These are phyloP conservation scores for Stigmatopora argus DNA, from an alignment of 2,113 vertebrate species.

Conservation along the genomic window DNA sequence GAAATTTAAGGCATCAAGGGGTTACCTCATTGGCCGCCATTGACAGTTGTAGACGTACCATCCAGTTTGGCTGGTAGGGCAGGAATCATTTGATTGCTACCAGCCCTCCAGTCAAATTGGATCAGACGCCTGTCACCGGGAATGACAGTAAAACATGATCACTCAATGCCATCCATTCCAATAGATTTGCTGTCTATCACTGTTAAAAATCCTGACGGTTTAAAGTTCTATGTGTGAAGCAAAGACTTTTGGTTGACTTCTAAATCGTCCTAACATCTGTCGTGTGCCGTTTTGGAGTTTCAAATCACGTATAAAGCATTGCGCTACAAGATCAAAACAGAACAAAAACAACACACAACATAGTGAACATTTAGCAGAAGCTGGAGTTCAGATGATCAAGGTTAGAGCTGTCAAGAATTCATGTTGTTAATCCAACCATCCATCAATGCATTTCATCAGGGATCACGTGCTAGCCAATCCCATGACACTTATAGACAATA, in stretches of 20 bases:
- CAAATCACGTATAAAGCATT: background rate
- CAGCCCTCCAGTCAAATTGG: too few species aligned
- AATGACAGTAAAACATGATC: too few species aligned
- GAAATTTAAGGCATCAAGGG: too few species aligned
- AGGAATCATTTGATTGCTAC: too few species aligned
- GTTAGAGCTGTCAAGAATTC: background rate
- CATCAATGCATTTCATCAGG: background rate
- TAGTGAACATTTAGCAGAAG: background rate
- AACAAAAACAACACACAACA: constrained; percentile 1
- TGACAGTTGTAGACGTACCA: too few species aligned
- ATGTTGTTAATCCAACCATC: background rate
- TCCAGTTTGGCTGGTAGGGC: too few species aligned
- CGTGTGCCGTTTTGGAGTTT: background rate
- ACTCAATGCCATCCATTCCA: too few species aligned
- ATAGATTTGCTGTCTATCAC: too few species aligned
- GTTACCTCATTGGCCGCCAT: too few species aligned
- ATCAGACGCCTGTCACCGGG: too few species aligned
- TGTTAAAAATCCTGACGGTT: background rate
- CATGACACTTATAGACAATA: background rate
- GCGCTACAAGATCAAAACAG: constrained; percentile 1
- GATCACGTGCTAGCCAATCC: background rate
- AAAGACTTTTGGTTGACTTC: background rate
- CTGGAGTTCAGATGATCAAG: background rate
- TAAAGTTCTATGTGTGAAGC: background rate
- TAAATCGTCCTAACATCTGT: background rate